A percentile compares a stretch with the other conserved stretches of the same genome.
Conservation (phyloP, 1,140 invertebrate species). For the Dinoponera quadriceps region DNA sequence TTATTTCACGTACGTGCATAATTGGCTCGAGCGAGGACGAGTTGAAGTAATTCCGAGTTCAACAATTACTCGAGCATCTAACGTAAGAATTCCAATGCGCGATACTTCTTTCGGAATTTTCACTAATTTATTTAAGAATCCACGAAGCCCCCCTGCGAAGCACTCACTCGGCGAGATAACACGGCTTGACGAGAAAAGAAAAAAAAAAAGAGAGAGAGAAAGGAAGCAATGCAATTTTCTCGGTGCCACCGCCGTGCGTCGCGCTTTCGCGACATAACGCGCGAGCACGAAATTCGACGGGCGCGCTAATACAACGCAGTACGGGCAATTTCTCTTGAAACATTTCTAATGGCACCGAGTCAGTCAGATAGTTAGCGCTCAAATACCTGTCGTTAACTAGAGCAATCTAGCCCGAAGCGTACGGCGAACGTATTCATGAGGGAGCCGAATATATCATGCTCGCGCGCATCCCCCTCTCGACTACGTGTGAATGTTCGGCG, state of each 20-base stretch:
- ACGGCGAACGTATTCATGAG: slow-evolving; percentile 68
- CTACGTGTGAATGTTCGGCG: slow-evolving; percentile 64
- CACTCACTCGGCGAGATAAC: background rate
- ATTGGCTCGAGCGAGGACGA: too few relatives aligned
- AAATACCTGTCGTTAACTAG: slow-evolving; percentile 74
- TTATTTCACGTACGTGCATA: too few relatives aligned
- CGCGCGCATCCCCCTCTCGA: slow-evolving; percentile 42
- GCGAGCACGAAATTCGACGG: slow-evolving; percentile 42
- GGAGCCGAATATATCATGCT: slow-evolving; percentile 65
- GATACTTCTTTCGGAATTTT: too few relatives aligned
- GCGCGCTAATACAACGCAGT: slow-evolving; percentile 49
- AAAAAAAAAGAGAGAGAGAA: background rate
- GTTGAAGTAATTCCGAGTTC: too few relatives aligned
- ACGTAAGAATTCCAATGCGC: too few relatives aligned
- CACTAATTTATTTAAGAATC: too few relatives aligned
- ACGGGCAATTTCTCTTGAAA: slow-evolving; percentile 68
- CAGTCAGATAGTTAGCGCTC: slow-evolving; percentile 66
- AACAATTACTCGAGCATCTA: too few relatives aligned
- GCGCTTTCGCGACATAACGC: slow-evolving; percentile 42
- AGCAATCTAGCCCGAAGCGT: slow-evolving; percentile 67
- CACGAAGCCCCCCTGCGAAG: too few relatives aligned
- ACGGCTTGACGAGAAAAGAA: background rate
- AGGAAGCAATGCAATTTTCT: slow-evolving; percentile 45
- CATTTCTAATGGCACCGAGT: slow-evolving; percentile 68
- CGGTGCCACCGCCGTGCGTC: slow-evolving; percentile 1